Conservation (phyloP, 2,888 invertebrate species). For the Salticus scenicus region DNA sequence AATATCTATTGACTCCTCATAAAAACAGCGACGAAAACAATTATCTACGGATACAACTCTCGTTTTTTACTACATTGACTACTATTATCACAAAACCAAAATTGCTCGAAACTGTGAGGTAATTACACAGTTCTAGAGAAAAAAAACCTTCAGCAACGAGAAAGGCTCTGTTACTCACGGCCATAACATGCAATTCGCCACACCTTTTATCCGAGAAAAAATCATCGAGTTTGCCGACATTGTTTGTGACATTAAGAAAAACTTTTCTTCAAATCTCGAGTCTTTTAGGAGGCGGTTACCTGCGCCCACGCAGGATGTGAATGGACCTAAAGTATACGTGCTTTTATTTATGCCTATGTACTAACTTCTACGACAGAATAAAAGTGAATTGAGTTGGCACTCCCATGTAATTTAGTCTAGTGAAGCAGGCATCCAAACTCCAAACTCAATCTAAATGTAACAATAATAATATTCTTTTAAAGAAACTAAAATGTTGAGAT, state of each 20-base stretch:
- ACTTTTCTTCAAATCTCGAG: not conserved
- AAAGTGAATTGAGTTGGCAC: too few relatives aligned
- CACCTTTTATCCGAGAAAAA: conserved; percentile 3
- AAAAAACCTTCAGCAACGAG: not conserved
- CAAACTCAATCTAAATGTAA: too few relatives aligned
- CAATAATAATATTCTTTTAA: too few relatives aligned
- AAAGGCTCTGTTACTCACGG: not conserved
- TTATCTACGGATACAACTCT: not conserved
- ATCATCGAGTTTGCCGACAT: not conserved
- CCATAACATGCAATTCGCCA: not conserved
- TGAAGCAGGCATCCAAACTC: too few relatives aligned
- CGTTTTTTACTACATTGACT: not conserved
- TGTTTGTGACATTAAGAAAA: not conserved
- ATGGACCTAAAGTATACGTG: not conserved
- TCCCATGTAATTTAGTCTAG: too few relatives aligned
- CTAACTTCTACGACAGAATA: not conserved
- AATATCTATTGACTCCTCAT: not conserved
- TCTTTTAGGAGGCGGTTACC: not conserved
- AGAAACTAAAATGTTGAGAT: too few relatives aligned
- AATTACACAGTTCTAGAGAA: not conserved
- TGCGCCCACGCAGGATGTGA: not conserved
- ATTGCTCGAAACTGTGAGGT: not conserved
- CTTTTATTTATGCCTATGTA: not conserved
- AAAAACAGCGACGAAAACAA: conserved; percentile 17
- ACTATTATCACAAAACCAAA: conserved; percentile 8